phyloP scores from a whole-genome alignment of 2,113 vertebrate genomes.

The Arenaria interpres region DNA sequence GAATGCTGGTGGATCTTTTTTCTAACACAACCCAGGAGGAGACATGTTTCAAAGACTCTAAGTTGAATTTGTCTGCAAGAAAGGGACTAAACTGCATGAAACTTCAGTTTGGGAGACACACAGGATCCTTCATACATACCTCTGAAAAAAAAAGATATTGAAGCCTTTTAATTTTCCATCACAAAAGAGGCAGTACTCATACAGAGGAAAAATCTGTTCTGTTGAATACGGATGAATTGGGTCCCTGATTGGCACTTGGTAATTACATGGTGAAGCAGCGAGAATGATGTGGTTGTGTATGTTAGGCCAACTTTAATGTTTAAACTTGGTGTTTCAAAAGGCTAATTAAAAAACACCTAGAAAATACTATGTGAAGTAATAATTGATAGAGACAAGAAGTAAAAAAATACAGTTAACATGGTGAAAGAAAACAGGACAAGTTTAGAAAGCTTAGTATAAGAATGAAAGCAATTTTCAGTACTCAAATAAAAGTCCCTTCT shows the following conservation, averaged over 20 bases:
- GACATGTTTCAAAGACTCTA: not conserved
- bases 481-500: not conserved
- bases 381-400: not conserved
- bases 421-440: not conserved
- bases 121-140: not conserved
- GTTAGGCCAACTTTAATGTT: not conserved
- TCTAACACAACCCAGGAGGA: not conserved
- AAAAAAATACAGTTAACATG: not conserved
- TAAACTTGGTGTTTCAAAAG: not conserved
- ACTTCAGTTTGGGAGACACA: not conserved
- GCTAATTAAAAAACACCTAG: rapidly evolving
- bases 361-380: not conserved
- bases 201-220: not conserved
- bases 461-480: not conserved
- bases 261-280: not conserved
- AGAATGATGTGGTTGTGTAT: not conserved
- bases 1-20: not conserved
- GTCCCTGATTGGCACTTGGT: not conserved
- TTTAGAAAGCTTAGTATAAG: not conserved
- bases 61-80: not conserved
- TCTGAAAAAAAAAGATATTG: not conserved
- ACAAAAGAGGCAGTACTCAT: not conserved
- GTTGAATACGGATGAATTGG: not conserved
- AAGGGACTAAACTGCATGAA: not conserved
- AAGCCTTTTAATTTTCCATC: not conserved